Evolutionary conservation across 2,888 invertebrate genomes (phyloP).

Genomic region (Rhogogaster chlorosoma): DNA sequence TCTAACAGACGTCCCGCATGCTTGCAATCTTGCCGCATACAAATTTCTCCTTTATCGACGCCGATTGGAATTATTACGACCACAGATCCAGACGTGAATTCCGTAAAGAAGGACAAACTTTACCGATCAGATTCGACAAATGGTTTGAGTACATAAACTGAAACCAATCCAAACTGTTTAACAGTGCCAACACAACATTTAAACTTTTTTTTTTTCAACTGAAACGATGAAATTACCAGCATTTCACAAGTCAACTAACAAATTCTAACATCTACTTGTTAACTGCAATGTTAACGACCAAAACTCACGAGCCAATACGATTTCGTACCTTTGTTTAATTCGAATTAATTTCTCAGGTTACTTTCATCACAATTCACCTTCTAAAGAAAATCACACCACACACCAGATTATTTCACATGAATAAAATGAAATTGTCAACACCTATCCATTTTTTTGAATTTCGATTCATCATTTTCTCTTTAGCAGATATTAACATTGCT

Average conservation of each 20-base stretch:
- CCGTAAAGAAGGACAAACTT: neutral
- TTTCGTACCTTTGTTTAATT: neutral
- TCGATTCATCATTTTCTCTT: neutral
- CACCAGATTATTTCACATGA: neutral
- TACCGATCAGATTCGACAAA: neutral
- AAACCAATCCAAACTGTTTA: neutral
- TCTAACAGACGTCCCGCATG: neutral
- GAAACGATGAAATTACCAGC: neutral
- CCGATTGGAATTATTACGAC: neutral
- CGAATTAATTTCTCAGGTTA: neutral
- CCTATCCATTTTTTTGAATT: neutral
- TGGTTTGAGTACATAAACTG: neutral
- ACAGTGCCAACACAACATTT: neutral
- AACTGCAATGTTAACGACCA: neutral
- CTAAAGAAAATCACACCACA: neutral
- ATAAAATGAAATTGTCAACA: neutral
- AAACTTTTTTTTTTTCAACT: neutral
- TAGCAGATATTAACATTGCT: neutral
- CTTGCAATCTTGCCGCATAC: slow-evolving; percentile 13
- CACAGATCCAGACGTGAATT: neutral
- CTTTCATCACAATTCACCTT: slow-evolving; percentile 6
- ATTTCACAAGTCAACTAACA: neutral
- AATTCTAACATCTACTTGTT: neutral
- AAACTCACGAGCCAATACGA: neutral
- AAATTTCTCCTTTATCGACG: slow-evolving; percentile 33